Evolutionary conservation across 2,797 vertebrate species (phyloP).

Genomic region (Anabacerthia variegaticeps): DNA sequence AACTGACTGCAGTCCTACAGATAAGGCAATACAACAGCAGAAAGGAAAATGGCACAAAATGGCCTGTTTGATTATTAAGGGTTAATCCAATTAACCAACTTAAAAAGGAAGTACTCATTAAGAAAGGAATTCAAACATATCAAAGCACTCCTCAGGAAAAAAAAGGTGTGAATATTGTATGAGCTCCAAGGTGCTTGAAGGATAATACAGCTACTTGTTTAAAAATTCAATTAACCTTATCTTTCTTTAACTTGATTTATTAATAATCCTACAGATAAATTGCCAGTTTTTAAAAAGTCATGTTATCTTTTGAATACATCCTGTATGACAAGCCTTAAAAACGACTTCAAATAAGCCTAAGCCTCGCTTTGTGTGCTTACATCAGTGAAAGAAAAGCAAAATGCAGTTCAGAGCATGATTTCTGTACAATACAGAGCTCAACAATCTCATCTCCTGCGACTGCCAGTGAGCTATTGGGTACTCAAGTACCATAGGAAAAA

Average conservation of each 20-base stretch:
- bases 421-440: constrained; percentile 44
- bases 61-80: background rate
- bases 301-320: constrained; percentile 68
- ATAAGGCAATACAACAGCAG: background rate
- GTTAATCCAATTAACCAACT: constrained; percentile 63
- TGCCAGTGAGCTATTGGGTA: constrained; percentile 37
- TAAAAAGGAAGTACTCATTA: constrained; percentile 60
- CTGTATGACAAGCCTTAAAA: constrained; percentile 64
- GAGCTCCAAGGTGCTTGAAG: constrained; percentile 74
- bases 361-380: constrained; percentile 16
- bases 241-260: constrained; percentile 78
- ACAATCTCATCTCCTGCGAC: background rate
- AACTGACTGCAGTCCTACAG: constrained; percentile 22
- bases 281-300: constrained; percentile 65
- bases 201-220: constrained; percentile 75
- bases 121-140: constrained; percentile 71
- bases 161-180: constrained; percentile 71
- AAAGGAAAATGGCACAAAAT: constrained; percentile 26
- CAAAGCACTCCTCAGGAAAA: constrained; percentile 45
- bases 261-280: constrained; percentile 75
- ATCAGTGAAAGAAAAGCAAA: constrained; percentile 57
- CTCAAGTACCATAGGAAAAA: constrained; percentile 56
- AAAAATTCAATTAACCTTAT: constrained; percentile 80
- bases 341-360: constrained; percentile 52
- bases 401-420: constrained; percentile 17